A percentile compares a stretch with the other conserved stretches of the same genome.
phyloP scores from a whole-genome alignment of 2,113 vertebrate genomes.

The Zingel zingel region DNA sequence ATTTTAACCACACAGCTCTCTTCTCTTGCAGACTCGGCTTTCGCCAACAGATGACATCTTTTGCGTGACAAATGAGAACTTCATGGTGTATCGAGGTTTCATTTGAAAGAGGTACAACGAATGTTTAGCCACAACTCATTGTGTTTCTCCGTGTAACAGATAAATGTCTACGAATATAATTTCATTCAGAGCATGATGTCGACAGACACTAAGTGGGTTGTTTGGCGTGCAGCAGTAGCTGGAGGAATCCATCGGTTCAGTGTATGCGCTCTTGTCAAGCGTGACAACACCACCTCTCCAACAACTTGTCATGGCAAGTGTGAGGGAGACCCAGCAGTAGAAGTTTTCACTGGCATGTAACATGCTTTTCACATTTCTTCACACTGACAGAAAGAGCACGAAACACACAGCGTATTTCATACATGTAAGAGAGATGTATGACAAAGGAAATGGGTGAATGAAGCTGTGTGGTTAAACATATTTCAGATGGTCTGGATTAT shows the following conservation, averaged over 20 bases:
- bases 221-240: conserved; percentile 7
- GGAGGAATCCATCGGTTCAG: conserved; percentile 20
- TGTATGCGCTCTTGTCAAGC: conserved; percentile 7
- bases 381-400: conserved; percentile 8
- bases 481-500: not conserved
- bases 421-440: not conserved
- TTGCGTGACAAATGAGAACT: conserved; percentile 76
- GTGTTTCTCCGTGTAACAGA: conserved; percentile 26
- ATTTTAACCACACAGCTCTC: conserved; percentile 81
- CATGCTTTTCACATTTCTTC: conserved; percentile 31
- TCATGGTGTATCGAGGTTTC: conserved; percentile 51
- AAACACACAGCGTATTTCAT: not conserved
- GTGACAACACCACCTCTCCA: conserved; percentile 40
- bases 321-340: conserved; percentile 40
- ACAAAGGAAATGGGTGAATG: not conserved
- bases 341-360: conserved; percentile 13
- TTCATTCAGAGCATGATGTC: conserved; percentile 23
- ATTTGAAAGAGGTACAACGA: conserved; percentile 68
- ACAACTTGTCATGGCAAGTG: conserved; percentile 37
- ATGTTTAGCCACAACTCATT: conserved; percentile 53
- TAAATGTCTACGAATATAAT: conserved; percentile 44
- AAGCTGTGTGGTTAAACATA: not conserved
- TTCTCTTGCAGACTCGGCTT: conserved; percentile 61
- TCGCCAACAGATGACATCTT: conserved; percentile 62
- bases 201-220: conserved; percentile 35